Evolutionary conservation across 2,797 vertebrate species (phyloP).

Genomic region (Pseudochaenichthys georgianus): DNA sequence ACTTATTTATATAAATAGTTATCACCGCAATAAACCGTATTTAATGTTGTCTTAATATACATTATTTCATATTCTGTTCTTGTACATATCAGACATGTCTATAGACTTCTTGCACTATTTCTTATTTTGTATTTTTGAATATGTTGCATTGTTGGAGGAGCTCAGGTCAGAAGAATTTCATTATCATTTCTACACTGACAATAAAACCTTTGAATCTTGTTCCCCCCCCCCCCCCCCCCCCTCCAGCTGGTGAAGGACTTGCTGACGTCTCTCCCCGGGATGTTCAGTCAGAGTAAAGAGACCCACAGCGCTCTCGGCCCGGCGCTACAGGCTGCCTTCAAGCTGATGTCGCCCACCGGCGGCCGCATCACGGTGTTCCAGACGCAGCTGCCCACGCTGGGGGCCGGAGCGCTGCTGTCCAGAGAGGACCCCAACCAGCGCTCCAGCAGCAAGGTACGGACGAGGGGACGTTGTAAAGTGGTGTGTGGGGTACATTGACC

Average conservation of each 20-base stretch:
- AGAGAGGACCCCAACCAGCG: slow-evolving; percentile 97
- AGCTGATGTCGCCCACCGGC: slow-evolving; percentile 96
- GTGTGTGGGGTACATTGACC: too few relatives aligned
- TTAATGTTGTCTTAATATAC: too few relatives aligned
- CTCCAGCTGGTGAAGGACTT: slow-evolving; percentile 94
- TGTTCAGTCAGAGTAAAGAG: slow-evolving; percentile 94
- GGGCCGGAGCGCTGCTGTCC: slow-evolving; percentile 91
- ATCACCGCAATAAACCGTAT: too few relatives aligned
- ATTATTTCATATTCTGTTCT: too few relatives aligned
- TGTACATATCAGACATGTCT: too few relatives aligned
- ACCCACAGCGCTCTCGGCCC: slow-evolving; percentile 96
- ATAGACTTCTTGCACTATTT: too few relatives aligned
- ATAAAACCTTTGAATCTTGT: background rate
- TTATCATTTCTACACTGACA: too few relatives aligned
- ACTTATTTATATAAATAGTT: too few relatives aligned
- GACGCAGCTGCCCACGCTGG: slow-evolving; percentile 94
- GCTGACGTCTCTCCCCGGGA: slow-evolving; percentile 89
- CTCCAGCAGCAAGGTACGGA: slow-evolving; percentile 94
- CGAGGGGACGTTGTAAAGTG: too few relatives aligned
- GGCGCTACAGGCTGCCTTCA: slow-evolving; percentile 95
- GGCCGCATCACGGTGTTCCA: slow-evolving; percentile 96
- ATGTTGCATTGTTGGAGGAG: too few relatives aligned
- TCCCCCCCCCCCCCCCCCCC: background rate
- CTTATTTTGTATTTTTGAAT: too few relatives aligned
- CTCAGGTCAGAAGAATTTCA: too few relatives aligned